Conservation (phyloP, 2,888 invertebrate species). For the Trachelus troglodyta region DNA sequence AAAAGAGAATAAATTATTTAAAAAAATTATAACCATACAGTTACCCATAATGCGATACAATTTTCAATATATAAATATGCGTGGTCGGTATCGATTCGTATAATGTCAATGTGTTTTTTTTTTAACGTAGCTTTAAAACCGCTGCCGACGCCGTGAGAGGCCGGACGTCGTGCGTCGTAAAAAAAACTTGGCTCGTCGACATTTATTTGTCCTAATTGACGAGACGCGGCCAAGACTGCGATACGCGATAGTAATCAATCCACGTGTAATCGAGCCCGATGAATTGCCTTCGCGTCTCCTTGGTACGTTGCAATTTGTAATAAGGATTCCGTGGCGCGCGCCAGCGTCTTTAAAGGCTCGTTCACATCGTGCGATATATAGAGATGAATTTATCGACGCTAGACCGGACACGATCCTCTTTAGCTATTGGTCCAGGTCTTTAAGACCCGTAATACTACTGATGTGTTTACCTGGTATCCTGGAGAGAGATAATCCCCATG, state of each 20-base stretch:
- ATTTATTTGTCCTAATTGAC: slow-evolving; percentile 8
- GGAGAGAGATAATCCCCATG: slow-evolving; percentile 43
- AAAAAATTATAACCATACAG: background rate
- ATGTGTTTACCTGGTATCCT: background rate
- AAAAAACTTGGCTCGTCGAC: slow-evolving; percentile 2
- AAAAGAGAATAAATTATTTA: background rate
- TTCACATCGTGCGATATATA: background rate
- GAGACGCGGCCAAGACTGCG: background rate
- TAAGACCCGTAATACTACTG: background rate
- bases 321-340: background rate
- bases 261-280: slow-evolving; percentile 1
- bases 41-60: background rate
- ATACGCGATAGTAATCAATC: slow-evolving; percentile 1
- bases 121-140: background rate
- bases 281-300: background rate
- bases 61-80: background rate
- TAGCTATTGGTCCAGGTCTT: background rate
- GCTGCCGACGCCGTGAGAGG: background rate
- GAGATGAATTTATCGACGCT: background rate
- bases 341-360: background rate
- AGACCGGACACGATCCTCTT: background rate
- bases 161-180: background rate
- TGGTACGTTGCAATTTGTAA: background rate
- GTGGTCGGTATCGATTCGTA: background rate
- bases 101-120: background rate